phyloP scores from a whole-genome alignment of 2,888 invertebrate genomes.

The Fragum whitleyi region DNA sequence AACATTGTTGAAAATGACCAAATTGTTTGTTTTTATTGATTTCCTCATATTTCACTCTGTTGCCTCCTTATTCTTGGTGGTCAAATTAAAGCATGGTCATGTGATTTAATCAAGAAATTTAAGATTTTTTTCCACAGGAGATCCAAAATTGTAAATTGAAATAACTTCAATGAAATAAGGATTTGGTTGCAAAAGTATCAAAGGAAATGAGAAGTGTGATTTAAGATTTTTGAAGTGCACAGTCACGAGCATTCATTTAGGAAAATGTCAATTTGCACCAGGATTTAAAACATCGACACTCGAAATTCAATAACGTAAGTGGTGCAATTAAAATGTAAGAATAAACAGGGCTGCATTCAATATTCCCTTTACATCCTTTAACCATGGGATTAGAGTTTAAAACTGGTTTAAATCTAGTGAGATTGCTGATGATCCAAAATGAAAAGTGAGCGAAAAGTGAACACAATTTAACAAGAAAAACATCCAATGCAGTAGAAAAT shows the following conservation, averaged over 20 bases:
- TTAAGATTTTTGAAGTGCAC: slow-evolving; percentile 3
- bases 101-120: too few species aligned
- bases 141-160: too few species aligned
- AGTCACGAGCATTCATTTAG: slow-evolving; percentile 9
- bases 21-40: too few species aligned
- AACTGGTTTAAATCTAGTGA: too few species aligned
- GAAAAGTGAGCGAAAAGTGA: too few species aligned
- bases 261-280: slow-evolving; percentile 5
- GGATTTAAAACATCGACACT: neutral
- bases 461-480: too few species aligned
- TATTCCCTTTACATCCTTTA: neutral
- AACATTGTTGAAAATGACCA: neutral
- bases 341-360: neutral
- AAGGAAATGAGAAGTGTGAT: neutral
- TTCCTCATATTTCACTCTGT: too few species aligned
- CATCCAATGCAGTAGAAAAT: too few species aligned
- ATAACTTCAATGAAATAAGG: neutral
- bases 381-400: neutral
- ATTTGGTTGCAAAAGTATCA: neutral
- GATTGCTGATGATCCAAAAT: too few species aligned
- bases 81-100: too few species aligned
- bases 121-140: too few species aligned
- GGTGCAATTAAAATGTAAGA: slow-evolving; percentile 21
- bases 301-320: slow-evolving; percentile 7
- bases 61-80: too few species aligned